Evolutionary conservation across 2,797 vertebrate genomes (phyloP).

Genomic region (Linurgus olivaceus): DNA sequence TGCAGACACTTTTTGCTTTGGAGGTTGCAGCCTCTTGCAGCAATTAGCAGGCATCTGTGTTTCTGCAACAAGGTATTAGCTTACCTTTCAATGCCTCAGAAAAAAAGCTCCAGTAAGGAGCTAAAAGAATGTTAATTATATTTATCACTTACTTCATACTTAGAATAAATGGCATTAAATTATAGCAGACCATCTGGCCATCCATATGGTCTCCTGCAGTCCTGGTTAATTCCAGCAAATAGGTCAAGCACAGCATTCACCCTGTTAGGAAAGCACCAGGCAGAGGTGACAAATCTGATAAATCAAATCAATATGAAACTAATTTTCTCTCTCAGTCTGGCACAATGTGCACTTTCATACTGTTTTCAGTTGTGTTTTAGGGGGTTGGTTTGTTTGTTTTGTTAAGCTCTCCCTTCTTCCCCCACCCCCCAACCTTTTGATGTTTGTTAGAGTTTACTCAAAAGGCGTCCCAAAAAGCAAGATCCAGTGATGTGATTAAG

Average conservation of each 20-base stretch:
- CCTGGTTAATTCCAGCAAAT: slow-evolving; percentile 70
- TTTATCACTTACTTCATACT: slow-evolving; percentile 73
- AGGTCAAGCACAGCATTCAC: slow-evolving; percentile 70
- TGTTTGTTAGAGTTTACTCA: not conserved
- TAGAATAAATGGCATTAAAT: slow-evolving; percentile 75
- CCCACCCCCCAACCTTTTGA: not conserved
- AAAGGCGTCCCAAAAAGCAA: not conserved
- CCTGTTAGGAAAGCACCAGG: slow-evolving; percentile 70
- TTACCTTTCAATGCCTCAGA: slow-evolving; percentile 61
- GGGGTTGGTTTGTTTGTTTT: not conserved
- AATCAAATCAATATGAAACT: slow-evolving; percentile 49
- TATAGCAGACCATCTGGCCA: slow-evolving; percentile 75
- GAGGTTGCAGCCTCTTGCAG: slow-evolving; percentile 61
- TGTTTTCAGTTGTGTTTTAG: not conserved
- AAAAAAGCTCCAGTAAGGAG: slow-evolving; percentile 64
- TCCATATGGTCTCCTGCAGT: slow-evolving; percentile 75
- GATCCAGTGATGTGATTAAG: not conserved
- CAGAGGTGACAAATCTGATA: slow-evolving; percentile 51
- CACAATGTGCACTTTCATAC: not conserved
- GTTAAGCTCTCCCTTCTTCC: not conserved
- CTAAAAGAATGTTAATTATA: slow-evolving; percentile 76
- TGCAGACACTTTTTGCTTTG: slow-evolving; percentile 58
- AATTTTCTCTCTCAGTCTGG: not conserved
- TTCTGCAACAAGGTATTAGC: slow-evolving; percentile 70
- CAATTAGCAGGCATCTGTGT: slow-evolving; percentile 78